Evolutionary conservation across 2,113 vertebrate species (phyloP).

Genomic region (Cyanocitta stelleri): DNA sequence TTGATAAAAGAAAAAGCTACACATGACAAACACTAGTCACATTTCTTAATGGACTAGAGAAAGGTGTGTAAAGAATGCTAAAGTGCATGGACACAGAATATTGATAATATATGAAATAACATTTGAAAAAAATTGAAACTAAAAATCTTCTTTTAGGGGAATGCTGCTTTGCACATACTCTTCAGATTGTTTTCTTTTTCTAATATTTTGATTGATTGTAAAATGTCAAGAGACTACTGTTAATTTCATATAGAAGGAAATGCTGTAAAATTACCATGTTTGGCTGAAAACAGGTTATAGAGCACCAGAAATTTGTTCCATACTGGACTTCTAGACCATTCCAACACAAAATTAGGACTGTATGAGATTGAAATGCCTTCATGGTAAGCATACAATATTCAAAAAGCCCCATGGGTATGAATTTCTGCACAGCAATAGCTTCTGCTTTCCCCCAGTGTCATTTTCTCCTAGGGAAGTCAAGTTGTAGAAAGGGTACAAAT

Average conservation of each 20-base stretch:
- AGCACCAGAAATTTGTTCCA: neutral
- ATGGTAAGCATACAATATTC: neutral
- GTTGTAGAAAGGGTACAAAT: neutral
- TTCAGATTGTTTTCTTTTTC: neutral
- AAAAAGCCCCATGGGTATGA: neutral
- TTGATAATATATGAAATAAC: neutral
- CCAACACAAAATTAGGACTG: neutral
- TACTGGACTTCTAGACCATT: neutral
- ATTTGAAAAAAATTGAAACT: neutral
- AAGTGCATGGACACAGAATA: neutral
- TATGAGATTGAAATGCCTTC: neutral
- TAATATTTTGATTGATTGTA: neutral
- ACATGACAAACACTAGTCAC: neutral
- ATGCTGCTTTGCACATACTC: neutral
- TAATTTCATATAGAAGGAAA: neutral
- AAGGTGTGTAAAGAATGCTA: neutral
- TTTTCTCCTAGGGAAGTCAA: neutral
- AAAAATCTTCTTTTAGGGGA: neutral
- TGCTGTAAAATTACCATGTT: neutral
- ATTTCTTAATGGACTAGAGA: neutral
- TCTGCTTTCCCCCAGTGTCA: neutral
- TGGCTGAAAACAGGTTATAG: neutral
- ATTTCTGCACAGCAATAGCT: neutral
- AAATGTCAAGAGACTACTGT: neutral
- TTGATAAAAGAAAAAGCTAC: neutral